Conservation (phyloP, 2,113 vertebrate species). For the Brachyhypopomus occidentalis region DNA sequence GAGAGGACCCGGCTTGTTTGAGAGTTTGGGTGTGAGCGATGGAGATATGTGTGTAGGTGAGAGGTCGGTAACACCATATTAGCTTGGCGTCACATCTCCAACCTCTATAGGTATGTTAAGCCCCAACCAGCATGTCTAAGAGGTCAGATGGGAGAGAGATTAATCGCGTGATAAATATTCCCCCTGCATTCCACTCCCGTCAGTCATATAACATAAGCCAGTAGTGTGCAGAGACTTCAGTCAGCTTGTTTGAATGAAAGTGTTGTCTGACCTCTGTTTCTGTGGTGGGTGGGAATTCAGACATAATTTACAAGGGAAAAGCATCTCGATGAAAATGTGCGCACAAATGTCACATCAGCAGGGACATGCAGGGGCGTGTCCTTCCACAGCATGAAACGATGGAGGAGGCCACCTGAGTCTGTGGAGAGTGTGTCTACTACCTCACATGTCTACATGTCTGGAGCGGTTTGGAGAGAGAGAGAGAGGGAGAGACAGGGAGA, state of each 20-base stretch:
- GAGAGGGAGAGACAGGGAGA: not conserved
- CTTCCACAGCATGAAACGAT: slow-evolving; percentile 30
- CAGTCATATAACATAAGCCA: not conserved
- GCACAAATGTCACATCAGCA: slow-evolving; percentile 48
- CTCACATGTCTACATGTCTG: not conserved
- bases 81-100: not conserved
- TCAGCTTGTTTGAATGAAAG: slow-evolving; percentile 4
- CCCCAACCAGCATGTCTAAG: not conserved
- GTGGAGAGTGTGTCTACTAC: slow-evolving; percentile 4
- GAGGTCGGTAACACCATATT: not conserved
- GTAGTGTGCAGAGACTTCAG: not conserved
- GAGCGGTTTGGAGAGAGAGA: not conserved
- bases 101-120: not conserved
- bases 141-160: not conserved
- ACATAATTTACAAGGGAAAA: slow-evolving; percentile 24
- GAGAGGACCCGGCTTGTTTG: not conserved
- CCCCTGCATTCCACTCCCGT: not conserved
- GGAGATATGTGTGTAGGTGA: not conserved
- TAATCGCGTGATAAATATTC: not conserved
- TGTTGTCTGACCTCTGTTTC: not conserved
- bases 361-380: slow-evolving; percentile 18
- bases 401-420: not conserved
- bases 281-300: slow-evolving; percentile 3
- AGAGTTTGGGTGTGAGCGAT: not conserved
- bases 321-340: slow-evolving; percentile 18